phyloP scores from a whole-genome alignment of 2,888 invertebrate genomes.

The Yponomeuta sedellus region DNA sequence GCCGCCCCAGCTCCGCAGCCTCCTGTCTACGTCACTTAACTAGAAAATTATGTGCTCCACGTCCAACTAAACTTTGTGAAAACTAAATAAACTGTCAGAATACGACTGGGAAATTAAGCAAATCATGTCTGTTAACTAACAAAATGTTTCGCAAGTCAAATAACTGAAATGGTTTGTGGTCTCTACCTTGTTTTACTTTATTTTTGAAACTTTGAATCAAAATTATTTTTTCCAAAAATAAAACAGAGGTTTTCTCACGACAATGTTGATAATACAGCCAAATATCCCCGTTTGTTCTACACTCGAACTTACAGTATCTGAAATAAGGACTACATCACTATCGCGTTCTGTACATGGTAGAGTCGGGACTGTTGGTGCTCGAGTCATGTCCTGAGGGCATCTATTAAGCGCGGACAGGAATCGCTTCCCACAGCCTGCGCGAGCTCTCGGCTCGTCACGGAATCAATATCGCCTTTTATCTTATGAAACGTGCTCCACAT shows the following conservation, averaged over 20 bases:
- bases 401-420: slow-evolving; percentile 64
- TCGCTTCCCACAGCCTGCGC: slow-evolving; percentile 69
- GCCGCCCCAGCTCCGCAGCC: slow-evolving; percentile 27
- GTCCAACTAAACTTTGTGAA: slow-evolving; percentile 14
- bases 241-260: not conserved
- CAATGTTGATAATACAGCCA: not conserved
- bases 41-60: slow-evolving; percentile 58
- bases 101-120: not conserved
- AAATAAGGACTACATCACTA: too few relatives aligned
- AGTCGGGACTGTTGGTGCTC: slow-evolving; percentile 28
- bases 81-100: slow-evolving; percentile 15
- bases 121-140: slow-evolving; percentile 3
- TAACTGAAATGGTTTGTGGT: not conserved
- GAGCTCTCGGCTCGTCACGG: slow-evolving; percentile 65
- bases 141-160: slow-evolving; percentile 3
- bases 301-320: too few relatives aligned
- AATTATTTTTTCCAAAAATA: too few relatives aligned
- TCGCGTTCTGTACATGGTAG: not conserved
- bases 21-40: slow-evolving; percentile 50
- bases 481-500: slow-evolving; percentile 69
- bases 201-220: too few relatives aligned
- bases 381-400: slow-evolving; percentile 52
- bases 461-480: slow-evolving; percentile 76
- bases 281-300: too few relatives aligned
- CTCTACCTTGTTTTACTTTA: too few relatives aligned